A percentile compares a stretch with the other conserved stretches of the same genome.
Conservation (phyloP, 2,888 invertebrate species). For the Digitonthophagus gazella region DNA sequence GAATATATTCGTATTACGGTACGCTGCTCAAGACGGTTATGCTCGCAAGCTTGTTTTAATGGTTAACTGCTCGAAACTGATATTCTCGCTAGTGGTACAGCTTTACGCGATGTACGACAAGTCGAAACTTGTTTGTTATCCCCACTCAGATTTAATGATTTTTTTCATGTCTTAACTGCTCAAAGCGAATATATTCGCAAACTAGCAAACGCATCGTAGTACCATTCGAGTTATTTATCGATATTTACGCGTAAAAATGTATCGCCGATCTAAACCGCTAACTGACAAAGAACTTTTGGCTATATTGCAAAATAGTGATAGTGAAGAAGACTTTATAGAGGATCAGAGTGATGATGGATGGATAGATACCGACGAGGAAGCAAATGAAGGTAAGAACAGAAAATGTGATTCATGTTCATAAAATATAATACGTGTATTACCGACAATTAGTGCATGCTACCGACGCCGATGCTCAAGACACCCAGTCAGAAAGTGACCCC, state of each 20-base stretch:
- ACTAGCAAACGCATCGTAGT: neutral
- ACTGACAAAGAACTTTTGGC: neutral
- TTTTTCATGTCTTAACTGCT: constrained; percentile 1
- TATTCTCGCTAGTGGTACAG: constrained; percentile 2
- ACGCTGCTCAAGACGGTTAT: neutral
- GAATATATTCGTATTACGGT: constrained; percentile 8
- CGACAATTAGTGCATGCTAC: constrained; percentile 5
- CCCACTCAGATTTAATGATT: constrained; percentile 2
- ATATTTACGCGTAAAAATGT: neutral
- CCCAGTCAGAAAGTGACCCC: neutral
- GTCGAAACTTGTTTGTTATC: constrained; percentile 1
- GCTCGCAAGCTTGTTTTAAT: neutral
- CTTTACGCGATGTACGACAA: neutral
- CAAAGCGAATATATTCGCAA: constrained; percentile 1
- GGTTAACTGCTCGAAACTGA: neutral
- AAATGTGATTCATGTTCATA: neutral
- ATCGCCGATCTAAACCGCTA: neutral
- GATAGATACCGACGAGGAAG: neutral
- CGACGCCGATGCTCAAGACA: neutral
- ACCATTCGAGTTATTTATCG: neutral
- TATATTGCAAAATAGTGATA: constrained; percentile 2
- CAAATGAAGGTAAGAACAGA: neutral
- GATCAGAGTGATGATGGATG: too few species aligned
- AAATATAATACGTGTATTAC: neutral
- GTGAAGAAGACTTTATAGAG: neutral